phyloP scores from a whole-genome alignment of 2,888 invertebrate species.

The Oxytorus armatus region DNA sequence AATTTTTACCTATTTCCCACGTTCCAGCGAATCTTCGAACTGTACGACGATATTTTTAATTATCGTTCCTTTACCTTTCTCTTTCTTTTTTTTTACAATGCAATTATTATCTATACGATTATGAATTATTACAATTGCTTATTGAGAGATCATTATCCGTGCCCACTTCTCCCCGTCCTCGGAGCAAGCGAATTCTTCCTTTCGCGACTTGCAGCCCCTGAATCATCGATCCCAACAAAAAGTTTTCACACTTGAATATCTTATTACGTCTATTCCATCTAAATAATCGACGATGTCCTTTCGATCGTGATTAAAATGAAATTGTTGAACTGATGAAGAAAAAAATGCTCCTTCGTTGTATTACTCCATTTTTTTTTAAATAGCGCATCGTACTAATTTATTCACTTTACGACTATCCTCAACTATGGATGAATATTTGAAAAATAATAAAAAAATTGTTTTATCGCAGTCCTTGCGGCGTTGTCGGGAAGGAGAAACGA shows the following conservation, averaged over 20 bases:
- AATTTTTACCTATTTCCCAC: conserved; percentile 76
- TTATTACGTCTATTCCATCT: conserved; percentile 40
- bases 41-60: conserved; percentile 75
- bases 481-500: neutral
- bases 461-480: conserved; percentile 73
- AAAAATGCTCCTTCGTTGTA: conserved; percentile 74
- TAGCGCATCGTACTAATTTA: conserved; percentile 62
- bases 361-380: conserved; percentile 40
- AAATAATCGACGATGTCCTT: conserved; percentile 51
- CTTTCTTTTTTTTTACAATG: conserved; percentile 65
- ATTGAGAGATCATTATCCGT: conserved; percentile 54
- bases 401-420: conserved; percentile 80
- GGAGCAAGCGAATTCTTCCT: conserved; percentile 52
- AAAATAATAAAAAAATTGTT: conserved; percentile 80
- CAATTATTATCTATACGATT: conserved; percentile 67
- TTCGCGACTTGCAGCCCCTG: conserved; percentile 15
- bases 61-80: conserved; percentile 60
- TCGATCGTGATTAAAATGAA: conserved; percentile 53
- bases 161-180: conserved; percentile 52
- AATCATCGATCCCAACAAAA: conserved; percentile 29
- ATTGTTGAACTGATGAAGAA: conserved; percentile 77
- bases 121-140: conserved; percentile 52
- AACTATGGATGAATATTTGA: conserved; percentile 74
- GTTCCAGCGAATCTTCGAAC: conserved; percentile 74
- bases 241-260: conserved; percentile 60